Evolutionary conservation across 2,888 invertebrate species (phyloP).

Genomic region (Cephus rjabovi): DNA sequence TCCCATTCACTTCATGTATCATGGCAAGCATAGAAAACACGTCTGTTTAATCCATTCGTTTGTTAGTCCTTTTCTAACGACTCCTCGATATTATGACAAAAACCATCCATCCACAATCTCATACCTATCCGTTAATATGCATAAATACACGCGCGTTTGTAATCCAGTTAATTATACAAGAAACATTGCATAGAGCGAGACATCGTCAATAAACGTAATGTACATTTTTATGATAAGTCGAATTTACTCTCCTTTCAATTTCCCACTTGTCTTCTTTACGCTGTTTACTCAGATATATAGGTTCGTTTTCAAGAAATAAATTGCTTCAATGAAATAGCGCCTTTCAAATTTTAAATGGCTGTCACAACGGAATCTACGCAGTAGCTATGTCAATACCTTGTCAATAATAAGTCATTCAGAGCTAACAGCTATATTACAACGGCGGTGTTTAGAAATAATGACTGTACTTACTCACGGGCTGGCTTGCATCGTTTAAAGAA

Average conservation of each 20-base stretch:
- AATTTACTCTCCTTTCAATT: neutral
- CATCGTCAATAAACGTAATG: constrained; percentile 62
- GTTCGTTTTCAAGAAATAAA: neutral
- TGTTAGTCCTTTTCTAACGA: neutral
- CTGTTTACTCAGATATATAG: neutral
- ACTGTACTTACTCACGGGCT: neutral
- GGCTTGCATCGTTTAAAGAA: neutral
- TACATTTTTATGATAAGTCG: constrained; percentile 51
- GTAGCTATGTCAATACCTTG: neutral
- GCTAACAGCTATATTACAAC: neutral
- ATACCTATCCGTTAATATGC: constrained; percentile 10
- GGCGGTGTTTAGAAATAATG: neutral
- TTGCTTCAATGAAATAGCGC: neutral
- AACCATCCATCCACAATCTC: neutral
- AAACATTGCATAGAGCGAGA: constrained; percentile 48
- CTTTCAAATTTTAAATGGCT: neutral
- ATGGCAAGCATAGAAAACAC: neutral
- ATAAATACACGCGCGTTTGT: constrained; percentile 39
- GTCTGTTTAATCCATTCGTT: neutral
- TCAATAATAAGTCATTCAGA: neutral
- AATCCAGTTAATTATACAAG: constrained; percentile 53
- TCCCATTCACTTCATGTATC: neutral
- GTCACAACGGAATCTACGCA: neutral
- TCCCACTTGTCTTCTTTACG: neutral
- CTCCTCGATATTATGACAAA: neutral